Conservation (phyloP, 2,888 invertebrate genomes). For the Acheta domesticus region DNA sequence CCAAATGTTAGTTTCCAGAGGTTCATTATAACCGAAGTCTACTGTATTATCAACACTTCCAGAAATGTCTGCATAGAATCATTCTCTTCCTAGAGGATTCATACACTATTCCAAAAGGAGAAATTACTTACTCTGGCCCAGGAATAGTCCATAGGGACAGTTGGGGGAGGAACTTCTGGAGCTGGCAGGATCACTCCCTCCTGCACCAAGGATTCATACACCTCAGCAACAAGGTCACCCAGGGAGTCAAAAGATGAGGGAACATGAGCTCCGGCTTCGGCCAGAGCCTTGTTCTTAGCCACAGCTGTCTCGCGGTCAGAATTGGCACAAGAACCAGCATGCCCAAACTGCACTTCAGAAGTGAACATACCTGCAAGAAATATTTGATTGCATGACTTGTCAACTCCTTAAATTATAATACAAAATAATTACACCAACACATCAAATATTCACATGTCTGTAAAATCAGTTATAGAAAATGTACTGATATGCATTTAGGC, state of each 20-base stretch:
- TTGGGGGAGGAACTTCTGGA: constrained; percentile 93
- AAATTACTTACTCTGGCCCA: constrained; percentile 76
- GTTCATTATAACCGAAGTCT: too few species aligned
- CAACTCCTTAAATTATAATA: not conserved
- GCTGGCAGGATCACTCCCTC: constrained; percentile 80
- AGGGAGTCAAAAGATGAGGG: constrained; percentile 88
- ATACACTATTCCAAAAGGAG: not conserved
- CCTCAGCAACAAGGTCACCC: constrained; percentile 75
- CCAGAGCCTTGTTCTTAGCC: constrained; percentile 83
- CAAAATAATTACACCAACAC: not conserved
- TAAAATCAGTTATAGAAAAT: too few species aligned
- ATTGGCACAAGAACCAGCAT: constrained; percentile 97
- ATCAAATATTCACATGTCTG: too few species aligned
- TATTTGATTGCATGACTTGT: too few species aligned
- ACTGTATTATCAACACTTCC: too few species aligned
- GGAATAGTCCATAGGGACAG: constrained; percentile 99
- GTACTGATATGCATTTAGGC: too few species aligned
- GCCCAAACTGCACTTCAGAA: constrained; percentile 91
- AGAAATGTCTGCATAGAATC: too few species aligned
- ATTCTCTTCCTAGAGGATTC: too few species aligned
- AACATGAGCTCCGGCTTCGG: constrained; percentile 80
- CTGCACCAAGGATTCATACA: constrained; percentile 72
- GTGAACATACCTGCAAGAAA: constrained; percentile 65
- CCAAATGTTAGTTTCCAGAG: too few species aligned
- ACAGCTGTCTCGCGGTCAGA: constrained; percentile 89